Percentiles rank a stretch among this genome's conserved stretches.
These are phyloP conservation scores for Tachyglossus aculeatus DNA, from an alignment of 2,797 vertebrate genomes.

Conservation along the genomic window DNA sequence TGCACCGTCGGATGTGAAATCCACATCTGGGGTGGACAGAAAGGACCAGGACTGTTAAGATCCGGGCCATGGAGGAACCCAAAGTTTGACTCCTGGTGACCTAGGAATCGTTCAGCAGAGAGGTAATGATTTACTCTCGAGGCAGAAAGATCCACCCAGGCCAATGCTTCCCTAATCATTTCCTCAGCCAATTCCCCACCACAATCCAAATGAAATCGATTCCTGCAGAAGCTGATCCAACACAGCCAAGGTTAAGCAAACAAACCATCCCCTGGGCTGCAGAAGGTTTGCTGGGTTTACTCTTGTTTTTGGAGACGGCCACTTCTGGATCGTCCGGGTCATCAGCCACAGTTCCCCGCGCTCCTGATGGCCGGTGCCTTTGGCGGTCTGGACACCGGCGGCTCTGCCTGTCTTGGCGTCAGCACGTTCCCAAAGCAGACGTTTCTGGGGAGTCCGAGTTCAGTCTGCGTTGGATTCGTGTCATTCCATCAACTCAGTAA, in stretches of 20 bases:
- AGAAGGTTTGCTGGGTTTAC: background rate
- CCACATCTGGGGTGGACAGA: too few relatives aligned
- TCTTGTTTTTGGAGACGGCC: background rate
- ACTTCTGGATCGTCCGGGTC: background rate
- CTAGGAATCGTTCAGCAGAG: background rate
- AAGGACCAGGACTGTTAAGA: too few relatives aligned
- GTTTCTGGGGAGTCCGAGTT: conserved; percentile 43
- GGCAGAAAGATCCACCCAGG: background rate
- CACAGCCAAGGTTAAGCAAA: background rate
- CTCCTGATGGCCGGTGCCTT: background rate
- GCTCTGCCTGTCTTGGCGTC: conserved; percentile 27
- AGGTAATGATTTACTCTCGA: background rate
- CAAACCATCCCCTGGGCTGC: background rate
- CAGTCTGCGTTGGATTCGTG: conserved; percentile 30
- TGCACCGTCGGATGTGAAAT: too few relatives aligned
- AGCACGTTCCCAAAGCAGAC: background rate
- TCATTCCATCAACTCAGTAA: conserved; percentile 6
- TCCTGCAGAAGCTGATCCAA: background rate
- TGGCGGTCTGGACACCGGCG: background rate
- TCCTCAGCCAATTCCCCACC: accelerated
- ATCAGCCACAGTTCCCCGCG: background rate
- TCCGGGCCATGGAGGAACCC: too few relatives aligned
- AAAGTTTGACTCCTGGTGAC: background rate
- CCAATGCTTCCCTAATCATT: background rate
- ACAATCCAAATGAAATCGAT: background rate